A percentile compares a stretch with the other conserved stretches of the same genome.
These are phyloP conservation scores for Xyrauchen texanus DNA, from an alignment of 2,113 vertebrate species.

Conservation along the genomic window DNA sequence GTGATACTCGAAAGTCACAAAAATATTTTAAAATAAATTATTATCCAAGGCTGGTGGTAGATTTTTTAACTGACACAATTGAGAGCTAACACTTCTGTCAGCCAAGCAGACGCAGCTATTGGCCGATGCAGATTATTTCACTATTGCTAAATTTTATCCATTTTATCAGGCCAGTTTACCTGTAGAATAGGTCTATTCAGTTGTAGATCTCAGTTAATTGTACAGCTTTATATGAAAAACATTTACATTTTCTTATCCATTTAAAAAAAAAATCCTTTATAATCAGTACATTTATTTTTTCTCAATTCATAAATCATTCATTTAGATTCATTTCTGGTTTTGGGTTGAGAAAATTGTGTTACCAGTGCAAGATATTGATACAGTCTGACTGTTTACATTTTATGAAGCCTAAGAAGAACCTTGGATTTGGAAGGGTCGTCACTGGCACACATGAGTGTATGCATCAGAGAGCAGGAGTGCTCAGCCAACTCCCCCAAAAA, in stretches of 20 bases:
- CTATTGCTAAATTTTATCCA: too few species aligned
- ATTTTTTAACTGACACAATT: too few species aligned
- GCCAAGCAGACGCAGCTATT: too few species aligned
- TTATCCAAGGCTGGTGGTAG: too few species aligned
- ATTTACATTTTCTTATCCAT: not conserved
- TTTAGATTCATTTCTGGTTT: conserved; percentile 39
- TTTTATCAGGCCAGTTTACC: too few species aligned
- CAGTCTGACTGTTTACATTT: conserved; percentile 57
- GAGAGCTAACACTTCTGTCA: too few species aligned
- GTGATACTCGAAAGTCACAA: too few species aligned
- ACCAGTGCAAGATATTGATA: conserved; percentile 43
- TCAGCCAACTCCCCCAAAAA: conserved; percentile 80
- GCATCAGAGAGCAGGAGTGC: conserved; percentile 78
- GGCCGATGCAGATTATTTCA: too few species aligned
- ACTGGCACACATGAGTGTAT: conserved; percentile 78
- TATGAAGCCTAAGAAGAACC: conserved; percentile 67
- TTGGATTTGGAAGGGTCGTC: conserved; percentile 76
- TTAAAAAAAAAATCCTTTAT: not conserved
- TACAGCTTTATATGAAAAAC: too few species aligned
- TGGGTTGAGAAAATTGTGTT: conserved; percentile 47
- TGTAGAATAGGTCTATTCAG: too few species aligned
- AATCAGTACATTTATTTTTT: conserved; percentile 29
- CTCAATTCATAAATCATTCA: conserved; percentile 49
- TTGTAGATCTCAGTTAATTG: too few species aligned
- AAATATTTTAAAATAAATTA: too few species aligned